These are phyloP conservation scores for Noctuana brunneofusca DNA, from an alignment of 2,888 invertebrate genomes.

Conservation along the genomic window DNA sequence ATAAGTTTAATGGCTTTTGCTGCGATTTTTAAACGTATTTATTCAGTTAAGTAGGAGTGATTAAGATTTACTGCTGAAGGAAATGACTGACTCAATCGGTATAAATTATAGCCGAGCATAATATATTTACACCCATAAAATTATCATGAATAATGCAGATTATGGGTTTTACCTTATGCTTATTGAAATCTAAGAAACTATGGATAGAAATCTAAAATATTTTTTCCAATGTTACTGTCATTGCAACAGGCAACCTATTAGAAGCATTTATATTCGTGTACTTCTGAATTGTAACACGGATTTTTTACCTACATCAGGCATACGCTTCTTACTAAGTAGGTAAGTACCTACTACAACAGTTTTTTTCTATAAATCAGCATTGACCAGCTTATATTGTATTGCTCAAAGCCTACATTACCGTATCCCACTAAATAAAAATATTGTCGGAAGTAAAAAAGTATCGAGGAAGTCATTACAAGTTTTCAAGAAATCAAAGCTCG, in stretches of 20 bases:
- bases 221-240: not conserved
- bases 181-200: too few species aligned
- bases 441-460: conserved; percentile 1
- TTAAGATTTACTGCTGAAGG: not conserved
- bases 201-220: not conserved
- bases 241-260: not conserved
- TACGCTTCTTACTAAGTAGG: too few species aligned
- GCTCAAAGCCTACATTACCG: too few species aligned
- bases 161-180: not conserved
- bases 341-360: too few species aligned
- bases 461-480: conserved; percentile 11
- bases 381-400: too few species aligned
- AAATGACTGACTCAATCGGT: not conserved
- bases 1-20: conserved; percentile 1
- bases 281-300: too few species aligned
- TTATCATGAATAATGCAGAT: not conserved
- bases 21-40: conserved; percentile 3
- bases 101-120: too few species aligned
- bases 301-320: too few species aligned
- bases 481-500: conserved; percentile 16
- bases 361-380: too few species aligned
- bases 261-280: not conserved
- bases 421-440: not conserved
- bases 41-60: conserved; percentile 1
- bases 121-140: not conserved